phyloP scores from a whole-genome alignment of 1,140 invertebrate species.

The Achatina immaculata region DNA sequence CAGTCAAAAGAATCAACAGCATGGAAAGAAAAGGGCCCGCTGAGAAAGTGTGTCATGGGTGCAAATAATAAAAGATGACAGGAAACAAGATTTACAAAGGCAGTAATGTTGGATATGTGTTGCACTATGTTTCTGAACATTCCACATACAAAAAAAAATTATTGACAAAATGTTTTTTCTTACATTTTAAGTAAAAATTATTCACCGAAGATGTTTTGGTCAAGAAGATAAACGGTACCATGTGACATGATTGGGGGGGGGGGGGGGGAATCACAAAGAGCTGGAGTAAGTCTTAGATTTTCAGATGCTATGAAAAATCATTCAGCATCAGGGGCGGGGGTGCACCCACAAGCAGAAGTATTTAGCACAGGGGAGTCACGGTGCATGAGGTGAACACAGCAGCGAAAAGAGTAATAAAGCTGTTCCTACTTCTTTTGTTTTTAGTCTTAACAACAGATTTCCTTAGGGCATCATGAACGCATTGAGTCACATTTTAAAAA shows the following conservation, averaged over 20 bases:
- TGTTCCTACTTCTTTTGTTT: neutral
- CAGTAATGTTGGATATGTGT: neutral
- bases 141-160: neutral
- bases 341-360: too few species aligned
- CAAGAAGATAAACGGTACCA: neutral
- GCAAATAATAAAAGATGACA: neutral
- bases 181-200: too few species aligned
- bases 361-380: too few species aligned
- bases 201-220: too few species aligned
- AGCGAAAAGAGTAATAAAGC: too few species aligned
- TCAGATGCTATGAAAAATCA: neutral
- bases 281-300: neutral
- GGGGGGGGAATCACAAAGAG: neutral
- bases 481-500: neutral
- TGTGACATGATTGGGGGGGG: neutral
- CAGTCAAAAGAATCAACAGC: neutral
- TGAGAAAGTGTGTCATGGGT: too few species aligned
- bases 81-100: neutral
- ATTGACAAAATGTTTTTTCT: too few species aligned
- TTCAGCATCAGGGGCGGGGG: too few species aligned
- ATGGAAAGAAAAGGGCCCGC: neutral
- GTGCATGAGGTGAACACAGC: too few species aligned
- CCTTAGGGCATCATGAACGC: neutral
- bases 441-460: neutral
- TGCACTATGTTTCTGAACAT: neutral